phyloP scores from a whole-genome alignment of 2,113 vertebrate species.

The Sinocyclocheilus grahami region DNA sequence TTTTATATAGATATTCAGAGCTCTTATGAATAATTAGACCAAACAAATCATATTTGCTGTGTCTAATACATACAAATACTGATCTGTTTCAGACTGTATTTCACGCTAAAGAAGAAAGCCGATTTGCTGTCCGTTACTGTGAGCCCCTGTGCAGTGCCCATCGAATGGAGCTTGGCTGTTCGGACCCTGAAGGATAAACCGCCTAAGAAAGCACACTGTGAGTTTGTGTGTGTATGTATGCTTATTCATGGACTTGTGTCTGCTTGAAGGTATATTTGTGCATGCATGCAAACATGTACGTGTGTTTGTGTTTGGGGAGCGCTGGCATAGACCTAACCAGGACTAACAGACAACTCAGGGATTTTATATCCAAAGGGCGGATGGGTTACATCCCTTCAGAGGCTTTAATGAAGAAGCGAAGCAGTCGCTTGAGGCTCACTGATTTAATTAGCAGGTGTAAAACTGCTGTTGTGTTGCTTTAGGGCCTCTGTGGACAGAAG shows the following conservation, averaged over 20 bases:
- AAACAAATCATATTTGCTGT: background rate
- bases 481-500: background rate
- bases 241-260: background rate
- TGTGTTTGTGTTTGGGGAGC: slow-evolving; percentile 6
- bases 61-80: slow-evolving; percentile 4
- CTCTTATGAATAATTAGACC: background rate
- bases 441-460: slow-evolving; percentile 43
- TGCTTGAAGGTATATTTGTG: slow-evolving; percentile 17
- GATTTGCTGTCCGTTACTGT: slow-evolving; percentile 79
- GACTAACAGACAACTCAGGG: slow-evolving; percentile 31
- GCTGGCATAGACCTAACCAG: background rate
- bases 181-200: slow-evolving; percentile 76
- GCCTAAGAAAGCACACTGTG: slow-evolving; percentile 72
- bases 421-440: slow-evolving; percentile 32
- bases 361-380: slow-evolving; percentile 26
- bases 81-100: slow-evolving; percentile 77
- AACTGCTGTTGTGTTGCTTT: slow-evolving; percentile 46
- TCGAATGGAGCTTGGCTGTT: slow-evolving; percentile 81
- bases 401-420: slow-evolving; percentile 29
- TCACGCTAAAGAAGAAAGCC: slow-evolving; percentile 78
- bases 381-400: slow-evolving; percentile 22
- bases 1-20: background rate
- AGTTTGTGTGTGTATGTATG: slow-evolving; percentile 36
- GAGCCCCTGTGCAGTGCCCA: slow-evolving; percentile 81
- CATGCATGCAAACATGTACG: background rate